Conservation (phyloP, 1,140 invertebrate genomes). For the Sycophila sp. region DNA sequence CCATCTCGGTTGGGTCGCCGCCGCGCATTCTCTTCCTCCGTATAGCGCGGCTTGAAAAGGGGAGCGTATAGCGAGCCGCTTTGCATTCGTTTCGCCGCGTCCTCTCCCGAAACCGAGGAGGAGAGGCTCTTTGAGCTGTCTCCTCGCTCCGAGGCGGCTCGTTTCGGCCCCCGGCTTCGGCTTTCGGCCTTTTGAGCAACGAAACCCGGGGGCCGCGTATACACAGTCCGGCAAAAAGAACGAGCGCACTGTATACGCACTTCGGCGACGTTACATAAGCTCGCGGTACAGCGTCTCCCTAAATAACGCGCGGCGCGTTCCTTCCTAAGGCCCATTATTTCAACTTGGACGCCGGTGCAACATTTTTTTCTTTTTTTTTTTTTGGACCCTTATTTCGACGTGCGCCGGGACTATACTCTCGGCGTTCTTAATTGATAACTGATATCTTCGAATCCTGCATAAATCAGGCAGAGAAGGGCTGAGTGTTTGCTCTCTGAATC, state of each 20-base stretch:
- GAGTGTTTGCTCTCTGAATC: too few relatives aligned
- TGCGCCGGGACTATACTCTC: too few relatives aligned
- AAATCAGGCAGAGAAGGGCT: too few relatives aligned
- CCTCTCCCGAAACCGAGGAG: too few relatives aligned
- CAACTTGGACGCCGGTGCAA: constrained; percentile 43
- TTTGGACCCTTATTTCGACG: too few relatives aligned
- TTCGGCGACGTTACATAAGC: not conserved
- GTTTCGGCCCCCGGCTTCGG: too few relatives aligned
- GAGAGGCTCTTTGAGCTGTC: constrained; percentile 61
- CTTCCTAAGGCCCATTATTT: not conserved
- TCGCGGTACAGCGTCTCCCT: not conserved
- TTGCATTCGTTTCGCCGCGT: constrained; percentile 63
- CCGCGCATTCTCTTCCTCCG: not conserved
- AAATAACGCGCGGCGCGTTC: not conserved
- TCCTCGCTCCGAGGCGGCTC: constrained; percentile 15
- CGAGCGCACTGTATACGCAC: not conserved
- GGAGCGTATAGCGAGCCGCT: constrained; percentile 43
- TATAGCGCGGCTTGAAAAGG: not conserved
- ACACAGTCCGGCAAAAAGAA: too few relatives aligned
- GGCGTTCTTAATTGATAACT: constrained; percentile 62
- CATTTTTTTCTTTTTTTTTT: too few relatives aligned
- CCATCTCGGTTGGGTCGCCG: constrained; percentile 41
- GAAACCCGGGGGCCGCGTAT: too few relatives aligned
- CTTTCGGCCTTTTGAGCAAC: too few relatives aligned
- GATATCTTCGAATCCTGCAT: constrained; percentile 51